phyloP scores from a whole-genome alignment of 2,797 vertebrate genomes.

The Echeneis naucrates region DNA sequence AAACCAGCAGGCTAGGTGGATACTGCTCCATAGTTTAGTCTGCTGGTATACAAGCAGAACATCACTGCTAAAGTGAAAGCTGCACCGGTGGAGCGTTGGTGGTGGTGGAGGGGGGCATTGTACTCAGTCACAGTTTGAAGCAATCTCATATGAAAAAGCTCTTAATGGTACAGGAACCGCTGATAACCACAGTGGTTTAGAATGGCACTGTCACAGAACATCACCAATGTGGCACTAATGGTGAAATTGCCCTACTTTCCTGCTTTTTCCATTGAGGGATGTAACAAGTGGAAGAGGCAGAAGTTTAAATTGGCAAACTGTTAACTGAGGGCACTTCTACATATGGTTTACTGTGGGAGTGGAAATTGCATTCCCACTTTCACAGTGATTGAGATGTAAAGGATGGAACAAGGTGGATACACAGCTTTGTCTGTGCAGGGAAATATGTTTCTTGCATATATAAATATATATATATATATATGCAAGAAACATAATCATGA shows the following conservation, averaged over 20 bases:
- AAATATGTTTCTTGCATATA: background rate
- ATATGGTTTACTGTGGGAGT: background rate
- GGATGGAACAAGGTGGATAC: background rate
- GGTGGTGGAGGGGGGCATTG: no score
- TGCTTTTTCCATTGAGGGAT: conserved; percentile 1
- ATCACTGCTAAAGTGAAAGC: no score
- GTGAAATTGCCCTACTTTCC: conserved; percentile 1
- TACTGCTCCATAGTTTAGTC: no score
- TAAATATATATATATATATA: no score
- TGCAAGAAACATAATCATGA: no score
- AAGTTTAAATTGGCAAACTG: background rate
- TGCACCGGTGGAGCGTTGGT: no score
- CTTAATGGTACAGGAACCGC: background rate
- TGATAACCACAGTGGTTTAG: background rate
- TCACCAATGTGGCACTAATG: background rate
- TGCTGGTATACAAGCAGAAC: no score
- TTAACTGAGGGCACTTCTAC: background rate
- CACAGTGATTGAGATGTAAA: conserved; percentile 1
- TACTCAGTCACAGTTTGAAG: no score
- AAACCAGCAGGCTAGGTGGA: no score
- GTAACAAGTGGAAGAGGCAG: background rate
- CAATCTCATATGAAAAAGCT: background rate
- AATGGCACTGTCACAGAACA: background rate
- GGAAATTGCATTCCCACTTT: background rate
- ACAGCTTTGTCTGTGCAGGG: background rate